These are phyloP conservation scores for Actinia equina DNA, from an alignment of 64 coral and sea anemone genomes.

Conservation along the genomic window DNA sequence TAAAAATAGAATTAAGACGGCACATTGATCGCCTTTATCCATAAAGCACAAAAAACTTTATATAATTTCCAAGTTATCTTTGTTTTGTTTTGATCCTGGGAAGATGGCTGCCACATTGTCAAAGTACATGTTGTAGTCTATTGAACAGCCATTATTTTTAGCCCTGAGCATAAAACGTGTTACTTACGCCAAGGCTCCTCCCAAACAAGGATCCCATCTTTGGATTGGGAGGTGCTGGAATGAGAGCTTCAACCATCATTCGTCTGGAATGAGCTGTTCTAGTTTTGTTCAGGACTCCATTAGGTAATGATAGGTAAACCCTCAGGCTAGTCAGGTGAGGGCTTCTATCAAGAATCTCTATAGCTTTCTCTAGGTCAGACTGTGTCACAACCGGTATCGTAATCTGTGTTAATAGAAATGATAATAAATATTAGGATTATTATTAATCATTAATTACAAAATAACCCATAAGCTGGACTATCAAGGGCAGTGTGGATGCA, in stretches of 20 bases:
- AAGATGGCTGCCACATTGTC: too few species aligned
- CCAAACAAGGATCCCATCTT: constrained; percentile 91
- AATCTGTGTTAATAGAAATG: constrained; percentile 39
- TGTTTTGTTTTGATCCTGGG: too few species aligned
- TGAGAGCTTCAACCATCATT: constrained; percentile 32
- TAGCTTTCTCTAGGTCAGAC: constrained; percentile 90
- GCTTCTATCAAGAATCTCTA: constrained; percentile 92
- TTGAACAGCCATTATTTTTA: too few species aligned
- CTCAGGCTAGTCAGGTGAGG: constrained; percentile 88
- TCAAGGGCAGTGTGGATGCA: too few species aligned
- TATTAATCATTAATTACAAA: not conserved
- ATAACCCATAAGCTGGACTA: too few species aligned
- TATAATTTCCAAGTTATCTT: too few species aligned
- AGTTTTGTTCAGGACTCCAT: constrained; percentile 64
- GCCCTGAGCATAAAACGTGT: not conserved
- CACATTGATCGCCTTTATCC: too few species aligned
- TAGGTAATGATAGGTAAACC: constrained; percentile 79
- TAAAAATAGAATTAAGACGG: too few species aligned
- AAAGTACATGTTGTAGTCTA: too few species aligned
- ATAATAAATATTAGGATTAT: not conserved
- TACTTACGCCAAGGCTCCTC: constrained; percentile 21
- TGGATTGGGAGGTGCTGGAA: constrained; percentile 64
- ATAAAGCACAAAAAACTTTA: too few species aligned
- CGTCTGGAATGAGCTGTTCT: constrained; percentile 25
- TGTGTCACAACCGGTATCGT: constrained; percentile 93